Base-by-base conservation (phyloP, 2,113 vertebrate genomes). In the Polyodon spathula region DNA sequence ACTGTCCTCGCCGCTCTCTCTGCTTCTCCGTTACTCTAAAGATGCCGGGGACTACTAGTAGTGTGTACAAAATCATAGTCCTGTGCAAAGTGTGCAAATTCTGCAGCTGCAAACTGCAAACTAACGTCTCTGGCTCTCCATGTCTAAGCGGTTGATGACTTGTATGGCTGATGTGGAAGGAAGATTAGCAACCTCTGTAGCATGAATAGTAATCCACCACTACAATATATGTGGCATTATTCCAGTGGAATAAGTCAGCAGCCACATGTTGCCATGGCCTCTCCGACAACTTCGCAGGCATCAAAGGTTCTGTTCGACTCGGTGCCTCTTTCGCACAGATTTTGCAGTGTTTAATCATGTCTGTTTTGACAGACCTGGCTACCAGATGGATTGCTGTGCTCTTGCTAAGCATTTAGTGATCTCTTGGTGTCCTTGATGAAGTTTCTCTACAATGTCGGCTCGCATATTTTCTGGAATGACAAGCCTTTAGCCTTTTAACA, bases 151-250 rank as follows among this genome's bases (percentile, higher is more conserved):
- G 9, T 11, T 43, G n/a, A 60, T 11, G 8, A 14, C 8, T 5
- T 10, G 4, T 5, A 44, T 11, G 4, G 50, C 40, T 5, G 37
- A 39, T 11, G 8, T 8, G 12, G 46, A n/a, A 7, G 51, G 44
- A 5, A 61, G 38, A 7, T 53, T 53, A 16, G 60, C 48, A 14
- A 54, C 38, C 40, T 61, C 60, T 37, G 16, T 61, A n/a, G n/a
- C n/a, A 17, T 61, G 53, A 4, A 46, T 5, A 15, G 60, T 54
- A 61, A 6, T 61, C 60, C 43, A 60, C 27, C n/a, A 61, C 60
- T 2, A 61, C 60, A 9, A 61, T 8, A 27, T 60, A 51, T 5
- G 8, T 10, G 7, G 1, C 44, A 37, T 14, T 51, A 8, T 16
- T 15, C 37, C 37, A 42, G n/a, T 53, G 48, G 39, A 52, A 61